Conservation (phyloP, 1,140 invertebrate species). For the Ridgeia piscesae region DNA sequence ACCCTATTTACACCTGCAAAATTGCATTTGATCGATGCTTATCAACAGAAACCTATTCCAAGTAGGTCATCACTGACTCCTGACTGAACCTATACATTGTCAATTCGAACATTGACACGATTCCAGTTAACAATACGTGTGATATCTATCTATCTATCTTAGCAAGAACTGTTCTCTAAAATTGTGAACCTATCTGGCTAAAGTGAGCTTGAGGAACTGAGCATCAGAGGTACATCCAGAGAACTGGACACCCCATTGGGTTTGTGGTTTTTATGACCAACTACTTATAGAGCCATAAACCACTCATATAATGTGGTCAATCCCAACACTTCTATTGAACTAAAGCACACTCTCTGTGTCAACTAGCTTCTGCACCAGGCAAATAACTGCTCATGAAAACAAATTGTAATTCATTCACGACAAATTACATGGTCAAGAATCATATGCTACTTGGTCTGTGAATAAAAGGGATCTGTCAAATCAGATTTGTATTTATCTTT, state of each 20-base stretch:
- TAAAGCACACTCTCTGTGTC: background rate
- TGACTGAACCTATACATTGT: background rate
- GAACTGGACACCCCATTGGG: background rate
- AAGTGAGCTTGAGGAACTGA: too few species aligned
- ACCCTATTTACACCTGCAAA: background rate
- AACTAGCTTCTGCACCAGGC: background rate
- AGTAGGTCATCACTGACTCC: background rate
- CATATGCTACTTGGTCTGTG: background rate
- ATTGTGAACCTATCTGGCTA: too few species aligned
- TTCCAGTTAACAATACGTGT: background rate
- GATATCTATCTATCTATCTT: background rate
- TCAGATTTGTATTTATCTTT: background rate
- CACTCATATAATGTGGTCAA: background rate
- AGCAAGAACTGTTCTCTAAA: background rate
- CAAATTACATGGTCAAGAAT: background rate
- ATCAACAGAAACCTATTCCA: background rate
- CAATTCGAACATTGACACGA: background rate
- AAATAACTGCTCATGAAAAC: slow-evolving; percentile 1
- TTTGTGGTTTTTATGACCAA: background rate
- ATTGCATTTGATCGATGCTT: background rate
- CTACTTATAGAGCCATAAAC: background rate
- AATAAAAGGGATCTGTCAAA: background rate
- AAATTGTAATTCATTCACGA: background rate
- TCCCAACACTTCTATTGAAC: background rate
- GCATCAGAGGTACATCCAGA: background rate